Conservation (phyloP, 1,140 invertebrate genomes). For the Heliothis subflexa region DNA sequence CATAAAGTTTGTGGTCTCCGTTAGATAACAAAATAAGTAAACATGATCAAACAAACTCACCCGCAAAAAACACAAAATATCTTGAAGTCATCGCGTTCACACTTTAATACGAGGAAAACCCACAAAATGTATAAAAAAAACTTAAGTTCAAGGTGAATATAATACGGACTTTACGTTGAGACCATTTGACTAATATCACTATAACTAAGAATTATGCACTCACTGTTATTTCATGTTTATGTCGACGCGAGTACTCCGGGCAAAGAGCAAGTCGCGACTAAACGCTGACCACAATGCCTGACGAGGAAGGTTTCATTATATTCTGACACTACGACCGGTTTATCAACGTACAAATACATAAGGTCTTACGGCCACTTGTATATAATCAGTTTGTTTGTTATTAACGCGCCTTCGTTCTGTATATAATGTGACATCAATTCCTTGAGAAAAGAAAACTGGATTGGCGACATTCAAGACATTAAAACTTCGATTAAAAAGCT, state of each 20-base stretch:
- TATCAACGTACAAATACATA: conserved; percentile 40
- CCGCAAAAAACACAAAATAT: conserved; percentile 62
- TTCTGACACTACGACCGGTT: conserved; percentile 50
- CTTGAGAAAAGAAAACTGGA: not conserved
- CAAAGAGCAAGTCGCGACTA: conserved; percentile 45
- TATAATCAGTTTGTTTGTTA: not conserved
- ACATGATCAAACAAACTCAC: conserved; percentile 57
- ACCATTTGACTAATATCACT: conserved; percentile 29
- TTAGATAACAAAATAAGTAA: not conserved
- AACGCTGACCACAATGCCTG: conserved; percentile 12
- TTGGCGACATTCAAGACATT: not conserved
- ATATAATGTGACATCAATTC: not conserved
- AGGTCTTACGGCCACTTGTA: not conserved
- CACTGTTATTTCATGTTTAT: conserved; percentile 40
- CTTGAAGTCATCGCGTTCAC: conserved; percentile 54
- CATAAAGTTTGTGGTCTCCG: not conserved
- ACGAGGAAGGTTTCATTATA: conserved; percentile 35
- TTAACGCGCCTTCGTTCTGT: not conserved
- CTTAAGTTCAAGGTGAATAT: conserved; percentile 55
- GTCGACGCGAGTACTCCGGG: conserved; percentile 25
- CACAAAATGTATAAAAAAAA: conserved; percentile 52
- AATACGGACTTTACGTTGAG: conserved; percentile 26
- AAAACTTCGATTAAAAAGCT: not conserved
- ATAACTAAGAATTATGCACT: conserved; percentile 27
- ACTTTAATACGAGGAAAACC: conserved; percentile 57